These are phyloP conservation scores for Linyphia triangularis DNA, from an alignment of 2,888 invertebrate species.

Conservation along the genomic window DNA sequence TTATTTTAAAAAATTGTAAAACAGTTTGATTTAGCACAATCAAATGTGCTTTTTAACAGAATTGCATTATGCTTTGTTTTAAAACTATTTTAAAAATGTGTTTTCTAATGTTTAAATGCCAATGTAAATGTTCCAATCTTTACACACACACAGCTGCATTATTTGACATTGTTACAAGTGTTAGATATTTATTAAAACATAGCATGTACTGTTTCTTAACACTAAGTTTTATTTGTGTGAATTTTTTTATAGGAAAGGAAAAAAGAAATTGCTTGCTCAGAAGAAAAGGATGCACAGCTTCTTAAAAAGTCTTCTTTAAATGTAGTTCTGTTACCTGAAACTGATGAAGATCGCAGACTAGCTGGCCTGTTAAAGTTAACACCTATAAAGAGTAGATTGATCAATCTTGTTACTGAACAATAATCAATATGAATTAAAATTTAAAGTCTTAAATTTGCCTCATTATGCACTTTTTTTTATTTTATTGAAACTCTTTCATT, in stretches of 20 bases:
- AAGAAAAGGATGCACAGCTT: constrained; percentile 86
- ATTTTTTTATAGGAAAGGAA: constrained; percentile 84
- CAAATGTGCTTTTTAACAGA: too few species aligned
- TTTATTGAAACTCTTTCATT: too few species aligned
- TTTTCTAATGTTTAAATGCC: too few species aligned
- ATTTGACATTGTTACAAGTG: background rate
- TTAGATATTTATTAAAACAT: too few species aligned
- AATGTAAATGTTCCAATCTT: too few species aligned
- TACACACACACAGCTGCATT: background rate
- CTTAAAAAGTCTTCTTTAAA: constrained; percentile 88
- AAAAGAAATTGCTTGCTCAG: constrained; percentile 86
- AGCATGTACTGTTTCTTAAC: background rate
- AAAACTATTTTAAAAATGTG: too few species aligned
- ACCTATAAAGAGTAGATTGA: background rate
- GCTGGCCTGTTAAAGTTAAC: constrained; percentile 87
- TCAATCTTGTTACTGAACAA: background rate
- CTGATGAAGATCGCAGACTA: constrained; percentile 88
- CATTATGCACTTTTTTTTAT: too few species aligned
- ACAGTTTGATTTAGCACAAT: too few species aligned
- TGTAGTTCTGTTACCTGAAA: constrained; percentile 88
- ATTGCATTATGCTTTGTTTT: too few species aligned
- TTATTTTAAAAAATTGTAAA: too few species aligned
- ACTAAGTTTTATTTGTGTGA: background rate
- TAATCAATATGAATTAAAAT: background rate
- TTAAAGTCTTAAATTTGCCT: background rate